These are phyloP conservation scores for Thyatira batis DNA, from an alignment of 2,888 invertebrate genomes.

Conservation along the genomic window DNA sequence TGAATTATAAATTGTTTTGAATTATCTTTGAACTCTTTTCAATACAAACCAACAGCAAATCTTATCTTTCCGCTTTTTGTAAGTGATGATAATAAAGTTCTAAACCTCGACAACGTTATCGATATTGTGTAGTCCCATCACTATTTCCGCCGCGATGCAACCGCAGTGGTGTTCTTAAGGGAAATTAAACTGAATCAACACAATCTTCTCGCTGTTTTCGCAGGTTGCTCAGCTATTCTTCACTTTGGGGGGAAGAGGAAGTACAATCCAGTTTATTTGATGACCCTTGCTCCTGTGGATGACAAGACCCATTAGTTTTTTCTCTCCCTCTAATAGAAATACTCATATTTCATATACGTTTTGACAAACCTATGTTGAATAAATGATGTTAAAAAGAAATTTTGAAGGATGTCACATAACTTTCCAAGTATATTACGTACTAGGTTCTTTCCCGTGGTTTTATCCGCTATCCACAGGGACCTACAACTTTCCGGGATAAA, in stretches of 20 bases:
- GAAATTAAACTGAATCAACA: constrained; percentile 32
- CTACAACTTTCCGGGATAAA: no score
- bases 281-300: neutral
- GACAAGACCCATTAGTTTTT: neutral
- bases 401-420: no score
- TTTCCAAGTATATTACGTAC: no score
- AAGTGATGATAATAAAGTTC: neutral
- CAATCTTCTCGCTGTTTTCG: constrained; percentile 15
- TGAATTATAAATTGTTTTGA: no score
- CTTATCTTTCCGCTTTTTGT: neutral
- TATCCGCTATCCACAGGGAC: no score
- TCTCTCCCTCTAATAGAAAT: no score
- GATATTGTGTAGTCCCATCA: constrained; percentile 1
- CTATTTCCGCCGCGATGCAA: constrained; percentile 6
- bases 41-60: no score
- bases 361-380: no score
- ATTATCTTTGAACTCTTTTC: no score
- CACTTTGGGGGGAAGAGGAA: neutral
- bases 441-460: no score
- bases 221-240: constrained; percentile 10
- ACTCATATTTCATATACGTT: no score
- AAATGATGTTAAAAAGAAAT: no score
- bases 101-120: constrained; percentile 4
- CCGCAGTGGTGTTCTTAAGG: constrained; percentile 19
- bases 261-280: neutral